Evolutionary conservation across 2,797 vertebrate species (phyloP).

Genomic region (Aplochiton taeniatus): DNA sequence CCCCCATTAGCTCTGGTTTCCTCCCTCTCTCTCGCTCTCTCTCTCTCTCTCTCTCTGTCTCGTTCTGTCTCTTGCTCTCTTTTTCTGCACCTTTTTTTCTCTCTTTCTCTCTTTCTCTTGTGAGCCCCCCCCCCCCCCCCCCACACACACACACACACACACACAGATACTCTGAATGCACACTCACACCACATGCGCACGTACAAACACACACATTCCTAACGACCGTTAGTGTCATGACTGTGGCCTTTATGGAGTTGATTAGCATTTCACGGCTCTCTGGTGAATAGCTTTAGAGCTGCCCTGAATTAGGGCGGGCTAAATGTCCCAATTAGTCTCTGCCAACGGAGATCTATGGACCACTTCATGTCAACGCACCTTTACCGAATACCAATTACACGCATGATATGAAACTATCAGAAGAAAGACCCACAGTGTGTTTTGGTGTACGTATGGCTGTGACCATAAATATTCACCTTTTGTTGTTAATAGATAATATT

Average conservation of each 20-base stretch:
- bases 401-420: constrained; percentile 9
- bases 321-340: constrained; percentile 25
- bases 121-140: too few species aligned
- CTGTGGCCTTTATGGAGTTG: constrained; percentile 55
- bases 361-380: constrained; percentile 32
- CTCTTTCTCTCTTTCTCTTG: too few species aligned
- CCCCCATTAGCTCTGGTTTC: constrained; percentile 36
- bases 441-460: too few species aligned
- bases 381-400: constrained; percentile 23
- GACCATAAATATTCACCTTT: too few species aligned
- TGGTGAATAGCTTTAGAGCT: constrained; percentile 37
- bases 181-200: constrained; percentile 7
- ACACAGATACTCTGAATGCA: not conserved
- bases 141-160: constrained; percentile 16
- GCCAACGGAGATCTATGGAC: constrained; percentile 45
- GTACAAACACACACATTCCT: constrained; percentile 11
- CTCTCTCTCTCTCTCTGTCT: constrained; percentile 1
- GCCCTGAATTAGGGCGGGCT: constrained; percentile 40
- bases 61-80: too few species aligned
- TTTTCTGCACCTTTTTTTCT: too few species aligned
- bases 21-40: constrained; percentile 9
- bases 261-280: constrained; percentile 58
- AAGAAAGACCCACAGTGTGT: not conserved
- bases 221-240: constrained; percentile 58
- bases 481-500: too few species aligned